A percentile compares a stretch with the other conserved stretches of the same genome.
phyloP scores from a whole-genome alignment of 2,113 vertebrate species.

The Morone chrysops region DNA sequence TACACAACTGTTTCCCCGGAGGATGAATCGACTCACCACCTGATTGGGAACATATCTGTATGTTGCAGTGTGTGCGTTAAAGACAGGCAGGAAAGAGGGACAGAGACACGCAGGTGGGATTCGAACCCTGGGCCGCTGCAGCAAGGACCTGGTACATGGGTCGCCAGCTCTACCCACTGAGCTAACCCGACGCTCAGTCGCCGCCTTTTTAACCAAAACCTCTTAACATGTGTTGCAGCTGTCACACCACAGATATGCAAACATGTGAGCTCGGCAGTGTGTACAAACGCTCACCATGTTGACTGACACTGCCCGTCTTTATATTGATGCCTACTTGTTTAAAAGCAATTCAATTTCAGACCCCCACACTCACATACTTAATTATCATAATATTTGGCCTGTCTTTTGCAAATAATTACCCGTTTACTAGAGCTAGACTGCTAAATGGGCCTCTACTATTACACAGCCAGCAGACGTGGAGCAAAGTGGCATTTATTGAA shows the following conservation, averaged over 20 bases:
- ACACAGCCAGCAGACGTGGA: too few relatives aligned
- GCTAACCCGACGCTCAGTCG: too few relatives aligned
- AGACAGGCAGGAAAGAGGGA: too few relatives aligned
- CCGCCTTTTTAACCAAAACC: too few relatives aligned
- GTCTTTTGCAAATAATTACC: not conserved
- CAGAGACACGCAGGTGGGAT: too few relatives aligned
- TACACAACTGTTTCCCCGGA: not conserved
- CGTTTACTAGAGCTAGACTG: not conserved
- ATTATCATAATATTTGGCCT: too few relatives aligned
- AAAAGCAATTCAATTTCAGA: not conserved
- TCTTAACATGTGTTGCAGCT: not conserved
- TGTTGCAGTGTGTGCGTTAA: not conserved
- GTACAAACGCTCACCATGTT: not conserved
- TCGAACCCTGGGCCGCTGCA: too few relatives aligned
- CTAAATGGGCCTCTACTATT: too few relatives aligned
- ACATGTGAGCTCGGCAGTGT: not conserved
- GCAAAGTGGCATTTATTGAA: not conserved
- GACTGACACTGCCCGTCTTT: not conserved
- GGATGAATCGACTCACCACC: not conserved
- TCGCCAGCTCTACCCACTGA: too few relatives aligned
- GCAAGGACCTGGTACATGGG: too few relatives aligned
- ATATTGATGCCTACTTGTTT: not conserved
- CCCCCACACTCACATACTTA: too few relatives aligned
- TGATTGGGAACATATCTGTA: not conserved
- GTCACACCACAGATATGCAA: too few relatives aligned